Conservation (phyloP, 2,113 vertebrate species). For the Hipposideros armiger region DNA sequence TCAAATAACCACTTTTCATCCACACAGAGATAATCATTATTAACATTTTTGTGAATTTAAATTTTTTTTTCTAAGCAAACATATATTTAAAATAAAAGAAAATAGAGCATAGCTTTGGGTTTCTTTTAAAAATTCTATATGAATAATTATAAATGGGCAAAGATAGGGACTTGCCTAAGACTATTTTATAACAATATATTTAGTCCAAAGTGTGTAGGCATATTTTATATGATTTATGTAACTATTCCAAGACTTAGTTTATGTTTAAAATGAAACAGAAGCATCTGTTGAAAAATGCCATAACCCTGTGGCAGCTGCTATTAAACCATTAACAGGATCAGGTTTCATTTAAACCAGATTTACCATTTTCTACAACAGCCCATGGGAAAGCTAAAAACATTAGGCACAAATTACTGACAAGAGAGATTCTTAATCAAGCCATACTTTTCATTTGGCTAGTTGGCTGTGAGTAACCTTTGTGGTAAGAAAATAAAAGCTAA, state of each 20-base stretch:
- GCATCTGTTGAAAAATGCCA: conserved; percentile 89
- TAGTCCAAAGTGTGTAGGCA: conserved; percentile 72
- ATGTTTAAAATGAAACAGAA: conserved; percentile 88
- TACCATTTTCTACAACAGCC: conserved; percentile 90
- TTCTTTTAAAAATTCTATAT: not conserved
- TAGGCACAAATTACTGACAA: conserved; percentile 91
- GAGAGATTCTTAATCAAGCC: conserved; percentile 90
- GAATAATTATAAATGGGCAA: not conserved
- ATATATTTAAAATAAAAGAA: not conserved
- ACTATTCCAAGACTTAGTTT: conserved; percentile 85
- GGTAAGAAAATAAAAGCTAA: conserved; percentile 76
- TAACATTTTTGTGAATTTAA: too few species aligned
- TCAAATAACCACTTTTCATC: too few species aligned
- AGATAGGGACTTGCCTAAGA: not conserved
- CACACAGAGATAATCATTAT: too few species aligned
- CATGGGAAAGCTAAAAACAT: conserved; percentile 90
- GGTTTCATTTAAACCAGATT: conserved; percentile 93
- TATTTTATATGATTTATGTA: conserved; percentile 86
- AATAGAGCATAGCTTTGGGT: not conserved
- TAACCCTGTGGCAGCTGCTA: conserved; percentile 88
- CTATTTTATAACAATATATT: conserved; percentile 77
- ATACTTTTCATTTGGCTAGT: conserved; percentile 89
- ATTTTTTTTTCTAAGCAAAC: too few species aligned
- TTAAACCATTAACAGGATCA: conserved; percentile 91
- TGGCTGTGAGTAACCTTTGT: conserved; percentile 81